Evolutionary conservation across 2,113 vertebrate genomes (phyloP), one percentile per base, ranked within the genome.

Genomic region (Amazona vittata): DNA sequence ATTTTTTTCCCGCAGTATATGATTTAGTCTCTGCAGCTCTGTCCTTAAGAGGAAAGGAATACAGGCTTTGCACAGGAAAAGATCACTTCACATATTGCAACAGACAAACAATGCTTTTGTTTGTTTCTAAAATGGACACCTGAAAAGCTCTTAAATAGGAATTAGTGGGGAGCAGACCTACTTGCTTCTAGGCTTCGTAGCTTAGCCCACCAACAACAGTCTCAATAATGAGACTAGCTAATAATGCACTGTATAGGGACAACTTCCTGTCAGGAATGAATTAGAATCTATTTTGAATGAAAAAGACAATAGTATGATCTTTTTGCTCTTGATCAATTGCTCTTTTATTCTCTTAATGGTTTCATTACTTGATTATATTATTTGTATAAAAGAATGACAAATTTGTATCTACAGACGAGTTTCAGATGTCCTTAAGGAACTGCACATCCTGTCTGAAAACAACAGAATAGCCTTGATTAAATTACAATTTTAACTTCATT

Each of bases 131-230:
- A 83, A 55, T 10, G 29, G 44, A 46, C 35, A 68, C 14, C 26
- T 62, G 62, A 46, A 71, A 83, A 39, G n/a, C 19, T 33, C 7
- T 35, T 35, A 53, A 59, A 55, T 5, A 77, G 39, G 28, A 79
- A 26, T 33, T 71, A 37, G 33, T 77, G 7, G 22, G n/a, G 25
- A 55, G 25, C 21, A 20, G 14, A 57, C 21, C 18, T 31, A 43
- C 22, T 37, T 44, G 21, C 76, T 73, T 74, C 31, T 52, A 82
- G 55, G 29, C 59, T 71, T 59, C 6, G 9, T n/a, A 47, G 37
- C 8, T 67, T 6, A 89, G 67, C 31, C 43, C 20, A 59, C 20
- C 0, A 1, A 49, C 55, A 85, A 11, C 0, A 63, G n/a, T 17
- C 67, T 68, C 16, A 41, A 37, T 2, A 39, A 21, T 31, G 39